Conservation (phyloP, 92 coral and sea anemone species). For the Phenganax stokvisi region DNA sequence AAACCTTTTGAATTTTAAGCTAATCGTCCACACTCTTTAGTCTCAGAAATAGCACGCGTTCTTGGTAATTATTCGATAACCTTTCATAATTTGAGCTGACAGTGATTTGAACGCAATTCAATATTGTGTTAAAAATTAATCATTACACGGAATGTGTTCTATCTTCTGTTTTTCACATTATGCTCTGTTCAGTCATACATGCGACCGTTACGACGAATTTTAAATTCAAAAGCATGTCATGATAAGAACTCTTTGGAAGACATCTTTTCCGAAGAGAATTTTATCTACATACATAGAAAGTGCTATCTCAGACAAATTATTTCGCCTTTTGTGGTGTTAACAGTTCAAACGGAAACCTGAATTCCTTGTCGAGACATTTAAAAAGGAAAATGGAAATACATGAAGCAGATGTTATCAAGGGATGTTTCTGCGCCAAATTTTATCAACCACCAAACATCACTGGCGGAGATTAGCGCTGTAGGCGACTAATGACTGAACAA, state of each 20-base stretch:
- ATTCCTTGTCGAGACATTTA: background rate
- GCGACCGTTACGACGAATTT: no score
- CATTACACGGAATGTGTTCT: background rate
- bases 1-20: no score
- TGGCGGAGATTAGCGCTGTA: background rate
- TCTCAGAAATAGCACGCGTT: background rate
- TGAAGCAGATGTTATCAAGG: background rate
- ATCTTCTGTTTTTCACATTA: background rate
- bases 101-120: background rate
- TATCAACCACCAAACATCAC: no score
- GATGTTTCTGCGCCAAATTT: background rate
- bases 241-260: constrained; percentile 8
- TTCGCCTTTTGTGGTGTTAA: background rate
- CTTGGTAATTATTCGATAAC: constrained; percentile 14
- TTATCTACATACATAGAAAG: background rate
- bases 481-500: constrained; percentile 4
- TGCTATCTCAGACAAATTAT: background rate
- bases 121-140: constrained; percentile 8
- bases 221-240: no score
- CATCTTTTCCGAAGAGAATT: background rate
- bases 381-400: background rate
- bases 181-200: background rate
- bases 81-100: background rate
- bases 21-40: no score
- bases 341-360: constrained; percentile 2